A percentile compares a stretch with the other conserved stretches of the same genome.
These are phyloP conservation scores for Sphinx pinastri DNA, from an alignment of 2,888 invertebrate species.

Conservation along the genomic window DNA sequence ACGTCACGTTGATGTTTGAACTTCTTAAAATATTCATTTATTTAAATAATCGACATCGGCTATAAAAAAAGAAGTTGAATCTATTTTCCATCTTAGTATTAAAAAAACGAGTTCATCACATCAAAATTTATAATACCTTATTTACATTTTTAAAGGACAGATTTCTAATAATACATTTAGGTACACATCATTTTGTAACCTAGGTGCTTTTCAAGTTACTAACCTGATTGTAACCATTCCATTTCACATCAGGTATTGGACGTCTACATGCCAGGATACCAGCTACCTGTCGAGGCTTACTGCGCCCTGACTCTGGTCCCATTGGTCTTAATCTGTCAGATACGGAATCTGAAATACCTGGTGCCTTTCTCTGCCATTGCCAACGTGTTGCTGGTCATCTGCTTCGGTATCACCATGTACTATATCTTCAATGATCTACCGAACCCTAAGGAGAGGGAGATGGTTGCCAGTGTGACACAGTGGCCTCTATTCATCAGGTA, in stretches of 20 bases:
- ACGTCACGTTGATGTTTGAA: too few relatives aligned
- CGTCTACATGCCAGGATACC: constrained; percentile 65
- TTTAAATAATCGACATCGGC: too few relatives aligned
- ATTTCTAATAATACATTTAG: too few relatives aligned
- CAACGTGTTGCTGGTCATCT: constrained; percentile 90
- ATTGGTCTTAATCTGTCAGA: constrained; percentile 87
- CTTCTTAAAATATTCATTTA: too few relatives aligned
- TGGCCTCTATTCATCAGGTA: constrained; percentile 94
- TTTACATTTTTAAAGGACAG: not conserved
- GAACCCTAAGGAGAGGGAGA: constrained; percentile 62
- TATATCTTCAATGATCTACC: constrained; percentile 87
- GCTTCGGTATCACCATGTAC: constrained; percentile 91
- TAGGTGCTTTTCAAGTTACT: too few relatives aligned
- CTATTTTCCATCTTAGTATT: too few relatives aligned
- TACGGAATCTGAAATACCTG: constrained; percentile 90
- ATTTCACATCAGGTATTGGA: constrained; percentile 76
- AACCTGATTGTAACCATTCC: not conserved
- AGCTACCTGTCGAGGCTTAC: constrained; percentile 85
- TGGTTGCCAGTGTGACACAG: constrained; percentile 80
- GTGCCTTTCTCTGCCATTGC: constrained; percentile 96
- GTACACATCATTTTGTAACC: too few relatives aligned
- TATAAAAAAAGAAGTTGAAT: too few relatives aligned
- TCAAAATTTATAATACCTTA: not conserved
- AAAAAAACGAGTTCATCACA: too few relatives aligned
- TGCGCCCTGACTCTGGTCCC: constrained; percentile 88